Percentiles rank a stretch among this genome's conserved stretches.
phyloP scores from a whole-genome alignment of 1,140 invertebrate species.

The Calliphora vicina region DNA sequence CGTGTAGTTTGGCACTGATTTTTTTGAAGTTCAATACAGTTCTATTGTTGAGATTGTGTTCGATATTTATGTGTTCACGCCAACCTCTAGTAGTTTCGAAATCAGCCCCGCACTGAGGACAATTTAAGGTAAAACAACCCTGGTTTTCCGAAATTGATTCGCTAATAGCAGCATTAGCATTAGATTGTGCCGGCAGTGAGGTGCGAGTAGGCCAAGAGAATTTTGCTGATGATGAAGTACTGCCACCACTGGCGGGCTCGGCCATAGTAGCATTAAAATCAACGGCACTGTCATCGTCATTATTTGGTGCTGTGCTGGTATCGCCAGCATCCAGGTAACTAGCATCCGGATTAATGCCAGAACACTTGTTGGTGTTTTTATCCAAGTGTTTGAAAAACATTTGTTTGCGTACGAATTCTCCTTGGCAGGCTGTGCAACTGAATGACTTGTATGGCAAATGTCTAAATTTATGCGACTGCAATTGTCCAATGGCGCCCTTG shows the following conservation, averaged over 20 bases:
- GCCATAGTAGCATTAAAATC: neutral
- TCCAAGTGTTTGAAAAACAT: slow-evolving; percentile 61
- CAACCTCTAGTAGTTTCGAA: slow-evolving; percentile 45
- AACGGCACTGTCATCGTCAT: neutral
- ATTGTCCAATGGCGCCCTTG: slow-evolving; percentile 58
- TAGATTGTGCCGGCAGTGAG: neutral
- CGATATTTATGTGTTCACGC: slow-evolving; percentile 54
- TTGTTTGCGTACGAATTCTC: slow-evolving; percentile 58
- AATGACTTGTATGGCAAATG: slow-evolving; percentile 59
- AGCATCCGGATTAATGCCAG: slow-evolving; percentile 38
- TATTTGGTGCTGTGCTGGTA: neutral
- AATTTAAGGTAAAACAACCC: slow-evolving; percentile 45
- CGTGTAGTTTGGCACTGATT: slow-evolving; percentile 46
- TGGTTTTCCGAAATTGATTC: slow-evolving; percentile 38
- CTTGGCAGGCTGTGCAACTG: slow-evolving; percentile 52
- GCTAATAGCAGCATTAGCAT: neutral
- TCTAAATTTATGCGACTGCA: slow-evolving; percentile 59
- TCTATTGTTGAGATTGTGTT: slow-evolving; percentile 46
- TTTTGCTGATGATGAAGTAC: neutral
- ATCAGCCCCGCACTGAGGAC: slow-evolving; percentile 54
- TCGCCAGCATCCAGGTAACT: neutral
- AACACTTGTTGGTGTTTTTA: slow-evolving; percentile 54
- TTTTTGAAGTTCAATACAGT: slow-evolving; percentile 49
- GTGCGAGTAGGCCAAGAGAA: neutral
- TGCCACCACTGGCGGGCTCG: neutral